Percentiles rank a stretch among this genome's conserved stretches.
Evolutionary conservation across 2,888 invertebrate species (phyloP).

Genomic region (Scotopteryx bipunctaria): DNA sequence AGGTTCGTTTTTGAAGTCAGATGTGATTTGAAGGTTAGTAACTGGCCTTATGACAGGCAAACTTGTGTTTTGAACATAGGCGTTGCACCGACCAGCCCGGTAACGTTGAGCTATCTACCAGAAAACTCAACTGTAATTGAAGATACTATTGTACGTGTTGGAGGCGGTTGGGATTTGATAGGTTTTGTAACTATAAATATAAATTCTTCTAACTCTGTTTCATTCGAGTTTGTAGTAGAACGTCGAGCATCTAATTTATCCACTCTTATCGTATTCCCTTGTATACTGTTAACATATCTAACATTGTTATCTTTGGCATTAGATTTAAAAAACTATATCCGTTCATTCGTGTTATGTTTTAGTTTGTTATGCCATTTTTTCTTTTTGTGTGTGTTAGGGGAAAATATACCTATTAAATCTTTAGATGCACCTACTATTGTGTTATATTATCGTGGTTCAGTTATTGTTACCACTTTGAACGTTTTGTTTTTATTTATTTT

Average conservation of each 20-base stretch:
- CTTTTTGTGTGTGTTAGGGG: neutral
- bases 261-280: neutral
- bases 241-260: neutral
- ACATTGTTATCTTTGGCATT: neutral
- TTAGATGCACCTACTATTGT: neutral
- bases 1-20: neutral
- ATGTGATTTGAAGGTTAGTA: neutral
- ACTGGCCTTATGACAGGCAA: constrained; percentile 9
- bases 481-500: neutral
- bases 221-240: neutral
- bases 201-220: neutral
- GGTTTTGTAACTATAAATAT: neutral
- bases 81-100: neutral
- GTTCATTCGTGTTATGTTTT: neutral
- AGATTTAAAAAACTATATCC: neutral
- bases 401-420: neutral
- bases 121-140: neutral
- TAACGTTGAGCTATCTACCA: neutral
- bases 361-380: constrained; percentile 3
- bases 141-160: neutral
- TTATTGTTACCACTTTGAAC: constrained; percentile 3
- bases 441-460: constrained; percentile 1
- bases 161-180: constrained; percentile 7
- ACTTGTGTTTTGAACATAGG: neutral
- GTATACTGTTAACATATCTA: neutral